Evolutionary conservation across 2,113 vertebrate genomes (phyloP).

Genomic region (Artemisiospiza belli): DNA sequence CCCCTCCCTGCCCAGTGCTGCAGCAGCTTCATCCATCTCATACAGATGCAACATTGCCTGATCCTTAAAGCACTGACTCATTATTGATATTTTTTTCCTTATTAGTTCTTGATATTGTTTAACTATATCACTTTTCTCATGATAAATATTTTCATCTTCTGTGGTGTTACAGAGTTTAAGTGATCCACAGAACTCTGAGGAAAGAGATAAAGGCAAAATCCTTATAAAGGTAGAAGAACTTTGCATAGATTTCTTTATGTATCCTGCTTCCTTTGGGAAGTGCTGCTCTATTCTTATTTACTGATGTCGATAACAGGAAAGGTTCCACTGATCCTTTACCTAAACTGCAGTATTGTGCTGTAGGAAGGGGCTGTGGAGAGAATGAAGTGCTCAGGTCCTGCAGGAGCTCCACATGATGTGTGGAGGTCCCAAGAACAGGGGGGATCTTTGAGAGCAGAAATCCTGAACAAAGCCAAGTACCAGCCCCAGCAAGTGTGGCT

Average conservation of each 20-base stretch:
- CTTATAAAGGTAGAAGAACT: not conserved
- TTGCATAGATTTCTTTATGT: not conserved
- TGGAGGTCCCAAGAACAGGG: too few relatives aligned
- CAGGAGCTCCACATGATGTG: not conserved
- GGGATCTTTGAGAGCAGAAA: not conserved
- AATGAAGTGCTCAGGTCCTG: not conserved
- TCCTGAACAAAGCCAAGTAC: not conserved
- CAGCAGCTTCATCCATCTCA: not conserved
- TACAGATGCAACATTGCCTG: not conserved
- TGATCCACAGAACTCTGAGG: not conserved
- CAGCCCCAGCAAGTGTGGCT: accelerated
- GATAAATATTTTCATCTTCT: not conserved
- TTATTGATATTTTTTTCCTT: not conserved
- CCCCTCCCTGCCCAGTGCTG: not conserved
- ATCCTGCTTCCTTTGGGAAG: not conserved
- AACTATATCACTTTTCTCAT: not conserved
- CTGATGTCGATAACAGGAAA: accelerated
- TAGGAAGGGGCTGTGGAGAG: not conserved
- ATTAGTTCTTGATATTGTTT: not conserved
- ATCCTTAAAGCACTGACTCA: not conserved
- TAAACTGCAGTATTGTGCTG: accelerated
- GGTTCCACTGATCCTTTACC: not conserved
- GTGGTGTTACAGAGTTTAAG: not conserved
- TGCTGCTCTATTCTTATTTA: not conserved
- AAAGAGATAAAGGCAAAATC: not conserved